These are phyloP conservation scores for Marmota flaviventris DNA, from an alignment of 2,113 vertebrate species.

Conservation along the genomic window DNA sequence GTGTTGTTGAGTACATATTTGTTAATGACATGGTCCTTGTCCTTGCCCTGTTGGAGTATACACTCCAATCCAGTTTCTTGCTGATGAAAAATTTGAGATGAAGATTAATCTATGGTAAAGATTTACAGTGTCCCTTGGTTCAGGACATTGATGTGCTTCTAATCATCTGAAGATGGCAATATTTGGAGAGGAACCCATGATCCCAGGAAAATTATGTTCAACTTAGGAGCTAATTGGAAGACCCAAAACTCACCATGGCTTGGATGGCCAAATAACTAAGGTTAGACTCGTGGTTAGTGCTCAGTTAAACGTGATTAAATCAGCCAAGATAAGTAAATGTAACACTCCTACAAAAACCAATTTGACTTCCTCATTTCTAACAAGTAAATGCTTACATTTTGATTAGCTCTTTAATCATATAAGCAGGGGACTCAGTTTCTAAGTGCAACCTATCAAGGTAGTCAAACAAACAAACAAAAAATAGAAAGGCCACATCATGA, in stretches of 20 bases:
- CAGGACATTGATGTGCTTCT: background rate
- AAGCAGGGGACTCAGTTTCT: background rate
- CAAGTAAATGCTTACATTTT: conserved; percentile 21
- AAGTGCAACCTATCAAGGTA: background rate
- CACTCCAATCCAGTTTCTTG: background rate
- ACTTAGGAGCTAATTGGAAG: background rate
- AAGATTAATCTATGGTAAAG: background rate
- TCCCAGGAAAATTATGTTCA: background rate
- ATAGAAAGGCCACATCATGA: background rate
- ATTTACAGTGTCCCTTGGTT: background rate
- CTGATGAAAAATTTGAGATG: conserved; percentile 33
- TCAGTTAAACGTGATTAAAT: conserved; percentile 19
- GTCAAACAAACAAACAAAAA: background rate
- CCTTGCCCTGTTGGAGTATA: background rate
- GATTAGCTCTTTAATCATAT: background rate
- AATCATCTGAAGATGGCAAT: background rate
- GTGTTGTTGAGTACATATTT: background rate
- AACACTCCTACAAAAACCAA: background rate
- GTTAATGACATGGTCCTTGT: background rate
- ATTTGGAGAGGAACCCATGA: background rate
- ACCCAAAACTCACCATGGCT: background rate
- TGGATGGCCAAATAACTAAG: conserved; percentile 16
- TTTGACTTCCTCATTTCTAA: background rate
- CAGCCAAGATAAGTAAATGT: conserved; percentile 2
- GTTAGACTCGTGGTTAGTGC: background rate